Percentiles rank a stretch among this genome's conserved stretches.
These are phyloP conservation scores for Siderastrea siderea DNA, from an alignment of 92 coral and sea anemone species.

Conservation along the genomic window DNA sequence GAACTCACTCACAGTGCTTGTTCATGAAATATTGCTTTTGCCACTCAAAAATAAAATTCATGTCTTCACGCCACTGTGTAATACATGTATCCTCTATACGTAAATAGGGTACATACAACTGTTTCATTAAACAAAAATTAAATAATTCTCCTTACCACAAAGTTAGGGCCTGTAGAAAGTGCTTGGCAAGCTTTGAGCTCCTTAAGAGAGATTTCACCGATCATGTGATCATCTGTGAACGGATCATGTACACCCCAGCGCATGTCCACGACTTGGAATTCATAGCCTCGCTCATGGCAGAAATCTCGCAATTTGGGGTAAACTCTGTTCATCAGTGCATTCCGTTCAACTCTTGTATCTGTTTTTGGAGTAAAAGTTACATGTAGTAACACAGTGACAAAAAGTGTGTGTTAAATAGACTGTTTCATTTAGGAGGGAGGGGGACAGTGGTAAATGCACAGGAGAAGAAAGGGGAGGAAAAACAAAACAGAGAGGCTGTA, in stretches of 20 bases:
- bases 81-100: neutral
- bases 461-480: no score
- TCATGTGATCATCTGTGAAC: conserved; percentile 90
- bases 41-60: no score
- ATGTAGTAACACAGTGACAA: neutral
- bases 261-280: conserved; percentile 95
- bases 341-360: conserved; percentile 90
- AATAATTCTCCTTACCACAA: conserved; percentile 77
- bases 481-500: no score
- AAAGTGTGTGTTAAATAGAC: neutral
- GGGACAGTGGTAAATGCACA: no score
- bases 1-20: no score
- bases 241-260: conserved; percentile 99
- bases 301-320: conserved; percentile 85
- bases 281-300: conserved; percentile 86
- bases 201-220: conserved; percentile 82
- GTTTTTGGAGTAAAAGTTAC: neutral
- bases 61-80: no score
- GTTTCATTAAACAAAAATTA: neutral
- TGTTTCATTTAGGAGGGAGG: neutral
- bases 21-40: no score
- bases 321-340: conserved; percentile 80
- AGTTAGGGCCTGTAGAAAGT: conserved; percentile 95
- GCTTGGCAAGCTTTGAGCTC: conserved; percentile 85
- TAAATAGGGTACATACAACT: no score